A percentile compares a stretch with the other conserved stretches of the same genome.
Conservation (phyloP, 1,140 invertebrate genomes). For the Thaumetopoea pityocampa region DNA sequence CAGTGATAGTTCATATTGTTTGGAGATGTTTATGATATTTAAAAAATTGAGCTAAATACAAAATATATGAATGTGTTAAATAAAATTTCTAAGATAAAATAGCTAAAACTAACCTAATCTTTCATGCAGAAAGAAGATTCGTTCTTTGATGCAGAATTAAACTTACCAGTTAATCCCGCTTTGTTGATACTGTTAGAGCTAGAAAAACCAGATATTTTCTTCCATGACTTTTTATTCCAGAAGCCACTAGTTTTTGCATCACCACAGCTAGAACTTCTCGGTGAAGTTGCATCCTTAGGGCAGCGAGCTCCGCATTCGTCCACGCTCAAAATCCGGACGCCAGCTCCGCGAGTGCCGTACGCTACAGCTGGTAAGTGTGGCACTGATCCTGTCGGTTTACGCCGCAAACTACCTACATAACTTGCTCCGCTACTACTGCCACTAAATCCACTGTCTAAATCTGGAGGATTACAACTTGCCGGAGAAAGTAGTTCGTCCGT, state of each 20-base stretch:
- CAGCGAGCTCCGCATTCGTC: slow-evolving; percentile 57
- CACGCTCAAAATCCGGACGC: slow-evolving; percentile 58
- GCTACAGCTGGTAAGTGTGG: slow-evolving; percentile 73
- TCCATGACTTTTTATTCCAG: slow-evolving; percentile 86
- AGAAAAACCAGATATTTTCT: slow-evolving; percentile 83
- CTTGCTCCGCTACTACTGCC: slow-evolving; percentile 87
- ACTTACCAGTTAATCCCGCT: slow-evolving; percentile 78
- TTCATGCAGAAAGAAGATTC: slow-evolving; percentile 10
- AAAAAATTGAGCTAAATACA: slow-evolving; percentile 54
- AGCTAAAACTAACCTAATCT: slow-evolving; percentile 7
- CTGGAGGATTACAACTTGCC: slow-evolving; percentile 79
- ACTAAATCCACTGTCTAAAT: slow-evolving; percentile 88
- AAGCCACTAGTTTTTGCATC: slow-evolving; percentile 77
- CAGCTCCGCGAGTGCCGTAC: slow-evolving; percentile 66
- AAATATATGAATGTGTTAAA: slow-evolving; percentile 25
- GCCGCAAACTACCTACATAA: slow-evolving; percentile 81
- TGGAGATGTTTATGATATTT: slow-evolving; percentile 25
- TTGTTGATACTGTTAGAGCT: slow-evolving; percentile 81
- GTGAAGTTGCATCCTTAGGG: slow-evolving; percentile 48
- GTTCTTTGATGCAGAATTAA: slow-evolving; percentile 6
- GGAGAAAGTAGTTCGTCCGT: slow-evolving; percentile 84
- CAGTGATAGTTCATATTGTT: no score
- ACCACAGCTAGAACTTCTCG: slow-evolving; percentile 68
- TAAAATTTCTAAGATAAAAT: slow-evolving; percentile 6
- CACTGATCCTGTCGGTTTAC: slow-evolving; percentile 73